Evolutionary conservation across 37 sponge, comb jelly and placozoan species (phyloP), one percentile per base, ranked within the genome.

Genomic region (Diacarnus erythraeanus): DNA sequence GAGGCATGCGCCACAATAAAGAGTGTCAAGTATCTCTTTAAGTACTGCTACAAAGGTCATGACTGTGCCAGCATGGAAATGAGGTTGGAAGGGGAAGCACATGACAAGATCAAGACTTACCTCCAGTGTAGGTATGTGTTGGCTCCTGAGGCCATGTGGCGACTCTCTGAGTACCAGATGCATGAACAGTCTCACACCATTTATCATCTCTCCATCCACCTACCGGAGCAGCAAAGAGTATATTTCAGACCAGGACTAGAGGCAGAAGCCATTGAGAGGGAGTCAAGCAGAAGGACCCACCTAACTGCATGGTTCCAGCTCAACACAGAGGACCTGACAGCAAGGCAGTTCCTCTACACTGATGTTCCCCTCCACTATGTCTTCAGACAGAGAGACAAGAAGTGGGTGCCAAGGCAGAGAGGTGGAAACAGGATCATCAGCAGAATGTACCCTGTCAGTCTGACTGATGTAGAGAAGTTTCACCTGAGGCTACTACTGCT

Each of bases 1-100:
- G 74, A 74, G 57, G 74, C 41, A 6, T 74, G 22, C 31, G 18
- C 42, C 0, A 3, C 74, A 3, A 35, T 74, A 35, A 74, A 74
- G 3, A 10, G 17, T 2, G 22, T 51, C 34, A 74, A 40, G 51
- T 74, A 74, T 35, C 57, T 74, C 56, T 74, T 40, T 57, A 74
- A 74, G 58, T 74, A 74, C 74, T 29, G 51, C 74, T 74, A 40
- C 74, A 74, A 74, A 54, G 58, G 57, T 4, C 35, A 10, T 2
- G 58, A 74, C 34, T 17, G 74, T 56, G 69, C 69, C 25, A 31
- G 37, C 3, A 35, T 31, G 34, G 22, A 29, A 8, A 26, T 72
- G 51, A 27, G n/a, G n/a, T n/a, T n/a, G n/a, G n/a, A n/a, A n/a
- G n/a, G n/a, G n/a, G n/a, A n/a, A n/a, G n/a, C 23, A 25, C 61